These are phyloP conservation scores for Caenorhabditis sinica DNA, from an alignment of 2,888 invertebrate species.

Conservation along the genomic window DNA sequence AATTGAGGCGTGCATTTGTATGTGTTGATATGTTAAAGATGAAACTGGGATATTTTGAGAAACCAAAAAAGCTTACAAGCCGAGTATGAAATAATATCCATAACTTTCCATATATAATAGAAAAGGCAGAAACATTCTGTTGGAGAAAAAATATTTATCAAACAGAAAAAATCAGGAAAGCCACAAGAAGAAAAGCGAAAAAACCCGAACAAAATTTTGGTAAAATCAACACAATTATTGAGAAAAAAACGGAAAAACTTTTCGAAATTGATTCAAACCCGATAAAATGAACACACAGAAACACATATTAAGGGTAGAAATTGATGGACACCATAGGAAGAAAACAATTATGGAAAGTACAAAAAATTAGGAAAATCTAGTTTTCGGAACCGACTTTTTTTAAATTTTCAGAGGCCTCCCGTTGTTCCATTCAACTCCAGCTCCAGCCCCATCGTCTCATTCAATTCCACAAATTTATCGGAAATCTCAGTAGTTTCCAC, in stretches of 20 bases:
- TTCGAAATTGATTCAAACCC: slow-evolving; percentile 39
- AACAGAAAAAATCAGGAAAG: too few relatives aligned
- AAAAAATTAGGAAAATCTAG: too few relatives aligned
- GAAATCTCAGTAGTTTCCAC: background rate
- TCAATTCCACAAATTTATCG: slow-evolving; percentile 41
- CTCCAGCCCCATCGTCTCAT: slow-evolving; percentile 54
- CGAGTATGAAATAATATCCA: too few relatives aligned
- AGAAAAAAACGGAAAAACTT: slow-evolving; percentile 9
- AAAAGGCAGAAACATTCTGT: too few relatives aligned
- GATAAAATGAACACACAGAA: slow-evolving; percentile 33
- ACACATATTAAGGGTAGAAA: slow-evolving; percentile 7
- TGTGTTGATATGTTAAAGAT: too few relatives aligned
- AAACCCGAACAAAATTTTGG: slow-evolving; percentile 39
- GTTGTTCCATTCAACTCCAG: slow-evolving; percentile 41
- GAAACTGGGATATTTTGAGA: too few relatives aligned
- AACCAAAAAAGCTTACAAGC: too few relatives aligned
- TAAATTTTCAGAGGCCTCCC: background rate
- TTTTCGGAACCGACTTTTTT: background rate
- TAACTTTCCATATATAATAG: too few relatives aligned
- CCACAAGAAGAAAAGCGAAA: background rate
- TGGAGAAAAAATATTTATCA: too few relatives aligned
- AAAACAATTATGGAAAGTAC: too few relatives aligned
- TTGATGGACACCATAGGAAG: too few relatives aligned
- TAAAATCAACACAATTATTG: slow-evolving; percentile 39
- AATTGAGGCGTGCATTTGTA: too few relatives aligned